These are phyloP conservation scores for Charanyca ferruginea DNA, from an alignment of 2,888 invertebrate genomes.

Conservation along the genomic window DNA sequence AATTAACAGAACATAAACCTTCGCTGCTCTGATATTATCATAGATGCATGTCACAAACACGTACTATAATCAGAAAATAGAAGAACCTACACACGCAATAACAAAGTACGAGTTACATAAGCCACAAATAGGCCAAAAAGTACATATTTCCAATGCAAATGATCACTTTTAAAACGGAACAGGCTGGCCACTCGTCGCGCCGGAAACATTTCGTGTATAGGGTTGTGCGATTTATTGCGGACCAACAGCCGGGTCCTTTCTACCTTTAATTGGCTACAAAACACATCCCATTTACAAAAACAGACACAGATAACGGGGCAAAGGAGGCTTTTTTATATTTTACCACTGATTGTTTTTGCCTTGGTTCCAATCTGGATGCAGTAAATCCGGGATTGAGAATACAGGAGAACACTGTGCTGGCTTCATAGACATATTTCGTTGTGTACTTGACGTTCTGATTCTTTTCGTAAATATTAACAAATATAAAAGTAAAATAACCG, in stretches of 20 bases:
- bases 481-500: too few relatives aligned
- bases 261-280: conserved; percentile 90
- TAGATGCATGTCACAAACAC: not conserved
- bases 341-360: conserved; percentile 42
- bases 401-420: conserved; percentile 1
- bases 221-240: conserved; percentile 90
- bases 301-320: conserved; percentile 79
- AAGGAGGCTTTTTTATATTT: conserved; percentile 62
- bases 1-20: not conserved
- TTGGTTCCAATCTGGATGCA: conserved; percentile 15
- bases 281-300: conserved; percentile 86
- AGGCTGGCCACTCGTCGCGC: conserved; percentile 63
- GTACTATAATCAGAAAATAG: not conserved
- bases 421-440: not conserved
- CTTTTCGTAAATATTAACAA: not conserved
- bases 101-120: conserved; percentile 44
- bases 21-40: not conserved
- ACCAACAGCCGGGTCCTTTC: conserved; percentile 84
- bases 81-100: conserved; percentile 31
- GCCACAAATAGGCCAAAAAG: conserved; percentile 30
- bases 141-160: conserved; percentile 63
- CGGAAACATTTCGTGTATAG: conserved; percentile 83
- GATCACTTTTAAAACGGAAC: conserved; percentile 66
- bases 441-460: not conserved
- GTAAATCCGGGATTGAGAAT: conserved; percentile 22